phyloP scores from a whole-genome alignment of 1,140 invertebrate species.

The Vanessa tameamea region DNA sequence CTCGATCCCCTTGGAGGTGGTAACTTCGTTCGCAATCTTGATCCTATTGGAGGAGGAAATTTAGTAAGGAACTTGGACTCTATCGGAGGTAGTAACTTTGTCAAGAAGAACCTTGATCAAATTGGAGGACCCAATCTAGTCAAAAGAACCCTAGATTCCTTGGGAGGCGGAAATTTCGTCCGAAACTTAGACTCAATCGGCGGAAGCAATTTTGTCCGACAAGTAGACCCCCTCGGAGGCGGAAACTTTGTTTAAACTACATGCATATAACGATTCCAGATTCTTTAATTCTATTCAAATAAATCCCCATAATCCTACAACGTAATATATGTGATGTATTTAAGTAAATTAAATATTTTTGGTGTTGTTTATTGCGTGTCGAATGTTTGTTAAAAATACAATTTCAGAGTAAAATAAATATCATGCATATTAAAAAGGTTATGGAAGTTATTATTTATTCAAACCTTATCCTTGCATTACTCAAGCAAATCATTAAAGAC shows the following conservation, averaged over 20 bases:
- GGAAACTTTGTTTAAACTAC: constrained; percentile 61
- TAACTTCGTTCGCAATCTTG: constrained; percentile 70
- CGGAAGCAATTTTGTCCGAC: constrained; percentile 70
- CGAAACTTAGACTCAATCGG: constrained; percentile 73
- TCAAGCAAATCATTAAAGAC: neutral
- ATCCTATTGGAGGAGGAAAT: constrained; percentile 72
- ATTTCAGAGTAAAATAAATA: constrained; percentile 37
- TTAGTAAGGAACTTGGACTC: constrained; percentile 69
- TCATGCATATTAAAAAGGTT: constrained; percentile 42
- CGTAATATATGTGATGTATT: constrained; percentile 44
- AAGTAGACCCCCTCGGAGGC: constrained; percentile 33
- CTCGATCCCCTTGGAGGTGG: constrained; percentile 75
- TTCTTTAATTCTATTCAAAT: constrained; percentile 1
- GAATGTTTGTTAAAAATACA: constrained; percentile 37
- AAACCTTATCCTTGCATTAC: neutral
- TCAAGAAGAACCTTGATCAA: constrained; percentile 77
- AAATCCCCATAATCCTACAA: constrained; percentile 15
- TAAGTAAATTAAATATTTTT: constrained; percentile 38
- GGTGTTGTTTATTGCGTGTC: constrained; percentile 47
- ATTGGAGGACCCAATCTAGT: constrained; percentile 78
- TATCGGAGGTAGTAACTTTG: constrained; percentile 71
- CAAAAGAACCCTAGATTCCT: constrained; percentile 70
- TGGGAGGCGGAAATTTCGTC: constrained; percentile 66
- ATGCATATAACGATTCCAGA: constrained; percentile 5
- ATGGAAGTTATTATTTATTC: neutral